Evolutionary conservation across 2,113 vertebrate species (phyloP), one percentile per base, ranked within the genome.

Genomic region (Scatophagus argus): DNA sequence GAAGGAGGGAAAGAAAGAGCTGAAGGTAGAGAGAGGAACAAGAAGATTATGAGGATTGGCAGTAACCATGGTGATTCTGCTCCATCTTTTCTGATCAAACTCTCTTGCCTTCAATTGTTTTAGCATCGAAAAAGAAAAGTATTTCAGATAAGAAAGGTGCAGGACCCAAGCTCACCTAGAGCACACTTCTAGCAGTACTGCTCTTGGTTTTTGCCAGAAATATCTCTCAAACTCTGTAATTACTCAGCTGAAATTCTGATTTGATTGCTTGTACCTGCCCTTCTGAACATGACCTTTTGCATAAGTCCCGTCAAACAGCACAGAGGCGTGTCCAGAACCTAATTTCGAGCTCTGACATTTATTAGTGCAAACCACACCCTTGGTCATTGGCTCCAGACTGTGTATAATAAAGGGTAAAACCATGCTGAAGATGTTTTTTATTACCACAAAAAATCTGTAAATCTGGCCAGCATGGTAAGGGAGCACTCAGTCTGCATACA

Each of bases 21-120:
- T n/a, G 43, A 41, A 64, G 55, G 77, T 60, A 56, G 73, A 78
- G n/a, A 82, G 29, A 55, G 27, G 6, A 62, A 63, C 31, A 59
- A 59, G 74, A 52, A 77, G 52, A 83, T 55, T 10, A n/a, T 91
- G 89, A 64, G 89, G 38, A 91, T 90, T 90, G 84, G 84, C 64
- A 84, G 95, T 96, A 95, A 93, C 95, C 95, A 96, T 96, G 95
- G 95, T 85, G 91, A 96, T 94, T 86, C 59, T 63, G 77, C 29
- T 43, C 21, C 36, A 39, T 71, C 61, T 43, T 61, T 56, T 49
- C 61, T 39, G 29, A 70, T 69, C 70, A 74, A 71, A 81, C 73
- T 77, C 69, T 10, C 52, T 10, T 54, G 27, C 66, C 32, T 29
- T 17, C 29, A 60, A 77, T 27, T 59, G 44, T 25, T 32, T 47